Percentiles rank a stretch among this genome's conserved stretches.
These are phyloP conservation scores for Betta splendens DNA, from an alignment of 2,797 vertebrate genomes.

Conservation along the genomic window DNA sequence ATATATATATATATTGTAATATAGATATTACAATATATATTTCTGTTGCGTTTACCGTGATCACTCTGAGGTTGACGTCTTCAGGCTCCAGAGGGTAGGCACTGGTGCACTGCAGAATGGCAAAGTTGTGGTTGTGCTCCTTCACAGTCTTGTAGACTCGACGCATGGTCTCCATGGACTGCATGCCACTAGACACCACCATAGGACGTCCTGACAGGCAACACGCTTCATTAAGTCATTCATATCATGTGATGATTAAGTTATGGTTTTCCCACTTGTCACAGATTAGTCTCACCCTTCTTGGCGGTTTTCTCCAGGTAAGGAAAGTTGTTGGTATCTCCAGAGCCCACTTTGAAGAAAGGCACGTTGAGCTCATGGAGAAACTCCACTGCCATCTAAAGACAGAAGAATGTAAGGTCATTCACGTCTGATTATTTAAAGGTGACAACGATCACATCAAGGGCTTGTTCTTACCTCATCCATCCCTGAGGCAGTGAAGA, in stretches of 20 bases:
- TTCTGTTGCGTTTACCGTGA: conserved; percentile 80
- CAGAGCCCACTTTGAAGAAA: conserved; percentile 98
- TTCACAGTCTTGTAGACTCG: conserved; percentile 92
- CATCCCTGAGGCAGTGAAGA: conserved; percentile 97
- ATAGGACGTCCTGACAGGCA: conserved; percentile 89
- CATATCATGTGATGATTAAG: neutral
- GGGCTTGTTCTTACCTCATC: conserved; percentile 86
- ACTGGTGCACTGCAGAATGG: conserved; percentile 96
- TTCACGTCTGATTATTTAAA: neutral
- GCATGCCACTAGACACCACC: conserved; percentile 99
- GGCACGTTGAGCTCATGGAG: conserved; percentile 92
- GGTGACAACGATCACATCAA: neutral
- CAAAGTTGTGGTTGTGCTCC: conserved; percentile 91
- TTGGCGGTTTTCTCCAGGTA: conserved; percentile 93
- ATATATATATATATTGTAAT: no score
- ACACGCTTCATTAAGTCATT: no score
- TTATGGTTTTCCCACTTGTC: no score
- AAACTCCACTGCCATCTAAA: conserved; percentile 96
- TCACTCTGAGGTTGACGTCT: conserved; percentile 91
- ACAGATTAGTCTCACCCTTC: conserved; percentile 83
- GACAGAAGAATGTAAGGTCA: conserved; percentile 15
- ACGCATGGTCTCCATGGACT: conserved; percentile 93
- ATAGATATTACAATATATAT: no score
- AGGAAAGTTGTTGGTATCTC: conserved; percentile 96
- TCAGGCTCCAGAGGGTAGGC: conserved; percentile 91